Percentiles rank a stretch among this genome's conserved stretches.
Conservation (phyloP, 1,140 invertebrate genomes). For the Cydia fagiglandana region DNA sequence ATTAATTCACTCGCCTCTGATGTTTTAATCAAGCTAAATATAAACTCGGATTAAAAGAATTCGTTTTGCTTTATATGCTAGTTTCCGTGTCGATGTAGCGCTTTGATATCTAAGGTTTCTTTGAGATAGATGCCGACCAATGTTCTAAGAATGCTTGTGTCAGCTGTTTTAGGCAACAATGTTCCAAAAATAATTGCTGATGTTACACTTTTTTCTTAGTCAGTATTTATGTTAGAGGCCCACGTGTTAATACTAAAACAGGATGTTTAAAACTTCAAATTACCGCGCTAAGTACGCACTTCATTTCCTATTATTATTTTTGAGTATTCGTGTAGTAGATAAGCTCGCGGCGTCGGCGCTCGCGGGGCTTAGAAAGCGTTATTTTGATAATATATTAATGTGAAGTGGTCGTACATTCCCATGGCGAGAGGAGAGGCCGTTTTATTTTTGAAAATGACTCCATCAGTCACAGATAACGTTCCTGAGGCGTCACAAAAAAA, state of each 20-base stretch:
- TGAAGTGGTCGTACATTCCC: constrained; percentile 69
- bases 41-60: constrained; percentile 38
- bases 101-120: constrained; percentile 27
- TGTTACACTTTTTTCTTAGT: constrained; percentile 56
- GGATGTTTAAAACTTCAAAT: constrained; percentile 71
- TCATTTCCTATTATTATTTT: constrained; percentile 72
- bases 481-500: constrained; percentile 63
- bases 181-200: constrained; percentile 59
- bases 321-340: constrained; percentile 59
- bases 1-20: constrained; percentile 66
- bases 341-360: constrained; percentile 48
- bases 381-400: constrained; percentile 76
- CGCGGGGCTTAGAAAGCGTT: constrained; percentile 56
- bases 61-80: constrained; percentile 22
- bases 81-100: constrained; percentile 16
- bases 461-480: constrained; percentile 75
- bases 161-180: constrained; percentile 33
- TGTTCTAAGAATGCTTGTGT: constrained; percentile 32
- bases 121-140: constrained; percentile 19
- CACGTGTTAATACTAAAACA: constrained; percentile 70
- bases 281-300: constrained; percentile 63
- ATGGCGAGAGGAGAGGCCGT: constrained; percentile 59
- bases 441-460: constrained; percentile 78
- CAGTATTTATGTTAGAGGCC: constrained; percentile 63
- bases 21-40: constrained; percentile 63